Percentiles rank a stretch among this genome's conserved stretches.
Evolutionary conservation across 2,797 vertebrate genomes (phyloP).

Genomic region (Delichon dasypus): DNA sequence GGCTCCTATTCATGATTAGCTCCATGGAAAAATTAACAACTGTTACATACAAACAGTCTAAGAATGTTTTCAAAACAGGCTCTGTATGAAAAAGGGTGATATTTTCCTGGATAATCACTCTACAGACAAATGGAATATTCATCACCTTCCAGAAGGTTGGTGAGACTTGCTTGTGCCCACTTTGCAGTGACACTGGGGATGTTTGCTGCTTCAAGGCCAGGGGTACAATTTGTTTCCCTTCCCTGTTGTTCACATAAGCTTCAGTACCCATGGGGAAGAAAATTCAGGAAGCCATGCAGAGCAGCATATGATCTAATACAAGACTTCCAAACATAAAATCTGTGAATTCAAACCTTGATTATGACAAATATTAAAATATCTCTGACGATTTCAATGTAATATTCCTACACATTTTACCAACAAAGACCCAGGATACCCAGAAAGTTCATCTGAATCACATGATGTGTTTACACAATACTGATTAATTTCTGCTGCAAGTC

Average conservation of each 20-base stretch:
- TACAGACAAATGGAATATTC: constrained; percentile 2
- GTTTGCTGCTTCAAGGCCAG: background rate
- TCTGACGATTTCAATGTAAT: background rate
- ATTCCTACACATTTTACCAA: background rate
- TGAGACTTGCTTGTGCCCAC: background rate
- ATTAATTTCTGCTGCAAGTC: background rate
- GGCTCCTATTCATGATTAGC: constrained; percentile 35
- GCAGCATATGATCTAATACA: background rate
- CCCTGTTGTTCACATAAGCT: background rate
- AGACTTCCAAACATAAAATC: background rate
- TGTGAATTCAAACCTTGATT: background rate
- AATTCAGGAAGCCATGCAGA: background rate
- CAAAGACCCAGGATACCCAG: background rate
- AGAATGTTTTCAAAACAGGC: constrained; percentile 56
- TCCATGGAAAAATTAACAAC: constrained; percentile 59
- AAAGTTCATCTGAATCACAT: background rate
- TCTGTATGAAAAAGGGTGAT: background rate
- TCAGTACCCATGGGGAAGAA: background rate
- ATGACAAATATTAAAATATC: background rate
- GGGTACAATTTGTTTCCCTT: background rate
- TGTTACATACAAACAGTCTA: constrained; percentile 27
- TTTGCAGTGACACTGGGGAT: background rate
- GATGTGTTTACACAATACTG: background rate
- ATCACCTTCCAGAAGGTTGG: background rate
- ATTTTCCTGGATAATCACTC: constrained; percentile 15